Base-by-base conservation (phyloP, 1,140 invertebrate species). In the Heterodera carotae region DNA sequence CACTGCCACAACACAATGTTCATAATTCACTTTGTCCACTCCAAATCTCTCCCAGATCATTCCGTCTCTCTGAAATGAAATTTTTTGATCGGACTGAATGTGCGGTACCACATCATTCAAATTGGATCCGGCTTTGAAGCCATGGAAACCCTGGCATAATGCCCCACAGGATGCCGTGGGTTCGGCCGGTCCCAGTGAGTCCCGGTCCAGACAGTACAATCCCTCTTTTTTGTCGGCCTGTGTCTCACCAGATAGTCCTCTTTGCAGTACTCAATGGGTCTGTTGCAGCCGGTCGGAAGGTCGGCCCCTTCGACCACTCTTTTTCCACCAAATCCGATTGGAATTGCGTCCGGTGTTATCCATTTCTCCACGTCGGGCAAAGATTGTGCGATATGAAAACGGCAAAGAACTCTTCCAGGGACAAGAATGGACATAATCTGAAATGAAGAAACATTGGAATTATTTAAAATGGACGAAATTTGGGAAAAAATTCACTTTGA, bases 401-500 rank as follows among this genome's bases (percentile, higher is more conserved):
- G 79, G 60, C 76, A 36, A 22, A 84, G 39, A 18, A 82, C 67
- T 39, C 62, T 70, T 29, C 39, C 70, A 5, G 81, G 81, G 22
- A 82, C 48, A 15, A 82, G 33, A 31, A 82, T 27, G 22, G 81
- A 82, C 83, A 82, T 84, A 12, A 82, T 76, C 73, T 81, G 39
- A 27, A 12, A 18, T 48, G 79, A 79, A 1, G 34, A 36, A 12
- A 12, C 15, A 5, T 68, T 68, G 22, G 69, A n/a, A n/a, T n/a
- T n/a, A n/a, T 59, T 56, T 29, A 43, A 27, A 70, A 76, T 31
- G 66, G n/a, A 18, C 22, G 10, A 64, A 67, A 71, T 10, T 56
- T 34, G 22, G 27, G 31, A 27, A 33, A 31, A 27, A 56, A 56
- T 73, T 80, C 43, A 82, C 81, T 39, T 84, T 84, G 36, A 81